phyloP scores from a whole-genome alignment of 2,113 vertebrate genomes.

The Cephalopholis sonnerati region DNA sequence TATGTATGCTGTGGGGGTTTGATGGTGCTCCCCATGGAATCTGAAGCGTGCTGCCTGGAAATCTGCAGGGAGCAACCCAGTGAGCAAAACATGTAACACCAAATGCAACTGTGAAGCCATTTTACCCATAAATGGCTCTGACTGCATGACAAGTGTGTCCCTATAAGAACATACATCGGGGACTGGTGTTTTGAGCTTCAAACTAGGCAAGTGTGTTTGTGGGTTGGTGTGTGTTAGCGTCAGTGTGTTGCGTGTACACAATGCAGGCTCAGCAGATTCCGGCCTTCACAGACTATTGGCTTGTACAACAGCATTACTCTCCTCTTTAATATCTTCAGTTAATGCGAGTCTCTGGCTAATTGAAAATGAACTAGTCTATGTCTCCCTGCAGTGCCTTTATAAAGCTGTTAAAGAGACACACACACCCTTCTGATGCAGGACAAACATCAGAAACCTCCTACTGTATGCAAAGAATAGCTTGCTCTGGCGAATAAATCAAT shows the following conservation, averaged over 20 bases:
- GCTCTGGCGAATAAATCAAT: constrained; percentile 60
- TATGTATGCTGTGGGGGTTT: constrained; percentile 3
- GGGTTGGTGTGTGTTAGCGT: constrained; percentile 41
- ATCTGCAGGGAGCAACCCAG: constrained; percentile 14
- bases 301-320: constrained; percentile 77
- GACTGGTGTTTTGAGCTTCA: constrained; percentile 28
- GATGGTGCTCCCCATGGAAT: constrained; percentile 25
- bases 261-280: constrained; percentile 79
- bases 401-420: constrained; percentile 71
- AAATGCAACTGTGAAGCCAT: constrained; percentile 30
- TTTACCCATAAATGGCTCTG: constrained; percentile 16
- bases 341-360: constrained; percentile 82
- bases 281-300: constrained; percentile 80
- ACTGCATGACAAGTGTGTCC: constrained; percentile 22
- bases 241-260: constrained; percentile 47
- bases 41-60: background rate
- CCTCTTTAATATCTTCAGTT: constrained; percentile 81
- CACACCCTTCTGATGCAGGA: constrained; percentile 59
- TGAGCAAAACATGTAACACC: constrained; percentile 26
- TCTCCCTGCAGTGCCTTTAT: constrained; percentile 79
- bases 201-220: constrained; percentile 11
- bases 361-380: constrained; percentile 82
- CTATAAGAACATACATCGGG: constrained; percentile 15
- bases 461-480: constrained; percentile 56
- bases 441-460: constrained; percentile 56